Conservation (phyloP, 2,888 invertebrate genomes). For the Uloborus plumipes region DNA sequence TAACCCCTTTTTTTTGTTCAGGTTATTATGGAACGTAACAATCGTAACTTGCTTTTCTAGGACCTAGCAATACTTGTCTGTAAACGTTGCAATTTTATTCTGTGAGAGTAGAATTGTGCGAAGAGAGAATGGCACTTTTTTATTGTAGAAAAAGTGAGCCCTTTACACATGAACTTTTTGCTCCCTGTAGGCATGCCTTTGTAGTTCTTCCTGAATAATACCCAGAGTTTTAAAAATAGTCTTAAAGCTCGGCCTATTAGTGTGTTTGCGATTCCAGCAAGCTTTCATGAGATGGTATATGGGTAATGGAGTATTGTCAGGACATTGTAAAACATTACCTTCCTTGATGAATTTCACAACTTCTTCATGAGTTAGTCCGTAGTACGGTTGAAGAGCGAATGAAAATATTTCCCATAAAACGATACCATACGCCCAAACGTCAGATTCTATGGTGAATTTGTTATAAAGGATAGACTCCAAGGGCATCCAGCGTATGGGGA, state of each 20-base stretch:
- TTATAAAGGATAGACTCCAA: conserved; percentile 95
- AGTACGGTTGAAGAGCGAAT: conserved; percentile 95
- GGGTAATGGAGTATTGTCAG: conserved; percentile 88
- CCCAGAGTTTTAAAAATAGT: conserved; percentile 69
- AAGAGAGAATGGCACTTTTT: conserved; percentile 36
- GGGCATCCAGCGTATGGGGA: conserved; percentile 98
- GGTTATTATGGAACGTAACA: no score
- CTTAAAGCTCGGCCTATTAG: conserved; percentile 85
- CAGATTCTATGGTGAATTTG: conserved; percentile 95
- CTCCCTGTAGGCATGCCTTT: conserved; percentile 49
- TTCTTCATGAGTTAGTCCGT: conserved; percentile 97
- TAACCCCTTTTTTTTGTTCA: no score
- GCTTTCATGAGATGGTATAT: conserved; percentile 93
- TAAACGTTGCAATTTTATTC: no score
- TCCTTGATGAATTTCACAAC: conserved; percentile 93
- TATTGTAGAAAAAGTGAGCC: background rate
- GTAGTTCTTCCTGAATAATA: conserved; percentile 69
- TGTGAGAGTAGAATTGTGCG: conserved; percentile 28
- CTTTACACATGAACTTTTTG: conserved; percentile 55
- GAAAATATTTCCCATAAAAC: conserved; percentile 98
- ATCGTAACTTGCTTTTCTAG: no score
- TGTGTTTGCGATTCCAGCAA: conserved; percentile 91
- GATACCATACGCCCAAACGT: conserved; percentile 98
- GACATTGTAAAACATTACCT: conserved; percentile 89
- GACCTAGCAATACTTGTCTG: no score